phyloP scores from a whole-genome alignment of 30 jellyfish, hydroid and myxozoan genomes.

The Pelagia noctiluca region DNA sequence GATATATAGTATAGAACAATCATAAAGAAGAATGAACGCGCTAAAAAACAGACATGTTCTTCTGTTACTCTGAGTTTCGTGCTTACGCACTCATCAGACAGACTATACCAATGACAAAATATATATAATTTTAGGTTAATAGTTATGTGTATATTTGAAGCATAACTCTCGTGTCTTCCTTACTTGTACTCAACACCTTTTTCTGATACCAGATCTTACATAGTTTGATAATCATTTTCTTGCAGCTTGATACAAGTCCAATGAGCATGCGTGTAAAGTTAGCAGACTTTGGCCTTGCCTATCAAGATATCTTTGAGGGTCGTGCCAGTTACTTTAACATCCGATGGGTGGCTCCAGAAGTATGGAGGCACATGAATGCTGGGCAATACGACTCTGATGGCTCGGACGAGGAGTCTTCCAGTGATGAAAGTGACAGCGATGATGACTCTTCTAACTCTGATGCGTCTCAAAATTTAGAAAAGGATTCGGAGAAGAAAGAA shows the following conservation, averaged over 20 bases:
- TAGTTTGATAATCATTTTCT: no score
- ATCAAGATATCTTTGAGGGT: conserved; percentile 66
- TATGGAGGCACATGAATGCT: conserved; percentile 40
- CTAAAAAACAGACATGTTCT: no score
- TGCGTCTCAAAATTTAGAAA: not conserved
- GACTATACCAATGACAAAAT: no score
- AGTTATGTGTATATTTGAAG: no score
- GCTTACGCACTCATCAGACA: no score
- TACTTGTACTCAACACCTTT: no score
- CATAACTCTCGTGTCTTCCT: no score
- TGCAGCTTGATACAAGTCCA: conserved; percentile 80
- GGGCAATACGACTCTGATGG: conserved; percentile 19
- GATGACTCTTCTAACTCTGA: not conserved
- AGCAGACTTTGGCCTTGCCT: conserved; percentile 87
- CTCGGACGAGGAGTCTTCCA: not conserved
- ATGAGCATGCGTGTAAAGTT: conserved; percentile 77
- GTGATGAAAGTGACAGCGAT: conserved; percentile 34
- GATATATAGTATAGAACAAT: no score
- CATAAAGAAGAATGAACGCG: no score
- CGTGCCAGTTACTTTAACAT: conserved; percentile 58
- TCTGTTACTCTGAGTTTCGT: no score
- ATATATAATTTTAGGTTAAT: no score
- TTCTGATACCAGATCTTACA: no score
- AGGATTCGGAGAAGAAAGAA: not conserved
- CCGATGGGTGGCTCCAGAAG: conserved; percentile 88